Conservation (phyloP, 1,140 invertebrate genomes). For the Drosophila mauritiana region DNA sequence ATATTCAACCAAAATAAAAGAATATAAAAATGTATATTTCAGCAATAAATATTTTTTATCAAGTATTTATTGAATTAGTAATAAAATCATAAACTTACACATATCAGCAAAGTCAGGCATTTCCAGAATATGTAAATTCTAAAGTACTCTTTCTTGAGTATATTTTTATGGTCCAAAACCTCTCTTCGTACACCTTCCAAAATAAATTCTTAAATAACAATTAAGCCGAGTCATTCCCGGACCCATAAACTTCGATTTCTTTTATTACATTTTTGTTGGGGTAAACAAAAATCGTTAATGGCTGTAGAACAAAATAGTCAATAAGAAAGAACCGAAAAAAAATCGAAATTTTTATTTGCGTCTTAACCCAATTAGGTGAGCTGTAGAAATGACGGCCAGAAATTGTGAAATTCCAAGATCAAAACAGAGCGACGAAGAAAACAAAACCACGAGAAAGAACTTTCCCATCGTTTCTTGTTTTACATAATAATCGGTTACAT, state of each 20-base stretch:
- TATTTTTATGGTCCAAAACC: neutral
- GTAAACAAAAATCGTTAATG: conserved; percentile 38
- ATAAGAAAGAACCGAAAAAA: conserved; percentile 30
- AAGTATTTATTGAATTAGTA: too few relatives aligned
- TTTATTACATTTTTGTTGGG: conserved; percentile 17
- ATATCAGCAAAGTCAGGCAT: too few relatives aligned
- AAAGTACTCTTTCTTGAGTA: neutral
- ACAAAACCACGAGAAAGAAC: conserved; percentile 37
- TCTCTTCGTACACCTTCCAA: neutral
- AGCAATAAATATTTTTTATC: too few relatives aligned
- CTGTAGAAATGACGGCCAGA: conserved; percentile 32
- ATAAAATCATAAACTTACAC: too few relatives aligned
- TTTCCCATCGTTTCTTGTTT: conserved; percentile 47
- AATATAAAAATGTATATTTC: too few relatives aligned
- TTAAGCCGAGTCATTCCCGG: conserved; percentile 1
- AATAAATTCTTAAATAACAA: neutral
- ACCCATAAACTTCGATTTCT: conserved; percentile 36
- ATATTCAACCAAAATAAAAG: too few relatives aligned
- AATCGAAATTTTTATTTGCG: conserved; percentile 51
- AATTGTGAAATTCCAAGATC: conserved; percentile 54
- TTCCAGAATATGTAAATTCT: too few relatives aligned
- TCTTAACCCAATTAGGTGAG: conserved; percentile 37
- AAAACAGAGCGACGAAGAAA: conserved; percentile 28
- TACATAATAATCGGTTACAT: conserved; percentile 55
- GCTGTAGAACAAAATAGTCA: conserved; percentile 26